phyloP scores from a whole-genome alignment of 2,113 vertebrate species.

The Rhinoptilus africanus region DNA sequence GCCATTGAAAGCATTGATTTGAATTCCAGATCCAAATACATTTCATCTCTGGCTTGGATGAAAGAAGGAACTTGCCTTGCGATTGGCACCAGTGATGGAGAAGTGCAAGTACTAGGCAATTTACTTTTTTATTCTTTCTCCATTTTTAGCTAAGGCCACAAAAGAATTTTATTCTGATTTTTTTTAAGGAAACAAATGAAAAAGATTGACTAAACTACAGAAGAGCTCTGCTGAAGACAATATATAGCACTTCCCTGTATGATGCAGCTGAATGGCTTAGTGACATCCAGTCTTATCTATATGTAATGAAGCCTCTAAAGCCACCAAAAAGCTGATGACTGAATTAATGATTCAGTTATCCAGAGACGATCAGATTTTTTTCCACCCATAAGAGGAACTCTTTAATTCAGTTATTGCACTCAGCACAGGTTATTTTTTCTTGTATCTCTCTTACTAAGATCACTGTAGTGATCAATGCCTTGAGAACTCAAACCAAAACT shows the following conservation, averaged over 20 bases:
- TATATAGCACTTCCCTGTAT: background rate
- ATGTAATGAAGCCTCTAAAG: background rate
- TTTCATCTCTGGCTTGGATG: slow-evolving; percentile 79
- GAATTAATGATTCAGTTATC: background rate
- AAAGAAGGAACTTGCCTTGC: slow-evolving; percentile 69
- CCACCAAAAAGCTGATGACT: background rate
- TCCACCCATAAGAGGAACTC: background rate
- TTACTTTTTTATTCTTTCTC: background rate
- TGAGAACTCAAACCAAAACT: background rate
- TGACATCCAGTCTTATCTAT: background rate
- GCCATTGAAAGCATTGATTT: slow-evolving; percentile 54
- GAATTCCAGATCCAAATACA: slow-evolving; percentile 35
- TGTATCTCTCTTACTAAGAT: background rate
- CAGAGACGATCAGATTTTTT: background rate
- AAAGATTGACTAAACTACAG: background rate
- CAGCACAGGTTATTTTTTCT: background rate
- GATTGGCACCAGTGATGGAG: slow-evolving; percentile 77
- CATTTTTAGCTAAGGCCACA: background rate
- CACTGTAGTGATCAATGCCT: background rate
- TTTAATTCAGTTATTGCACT: background rate
- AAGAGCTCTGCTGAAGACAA: background rate
- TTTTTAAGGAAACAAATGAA: background rate
- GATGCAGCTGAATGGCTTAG: background rate
- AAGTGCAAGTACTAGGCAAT: slow-evolving; percentile 69
- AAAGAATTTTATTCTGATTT: background rate